Evolutionary conservation across 2,797 vertebrate genomes (phyloP), one percentile per base, ranked within the genome.

Genomic region (Cuculus canorus): DNA sequence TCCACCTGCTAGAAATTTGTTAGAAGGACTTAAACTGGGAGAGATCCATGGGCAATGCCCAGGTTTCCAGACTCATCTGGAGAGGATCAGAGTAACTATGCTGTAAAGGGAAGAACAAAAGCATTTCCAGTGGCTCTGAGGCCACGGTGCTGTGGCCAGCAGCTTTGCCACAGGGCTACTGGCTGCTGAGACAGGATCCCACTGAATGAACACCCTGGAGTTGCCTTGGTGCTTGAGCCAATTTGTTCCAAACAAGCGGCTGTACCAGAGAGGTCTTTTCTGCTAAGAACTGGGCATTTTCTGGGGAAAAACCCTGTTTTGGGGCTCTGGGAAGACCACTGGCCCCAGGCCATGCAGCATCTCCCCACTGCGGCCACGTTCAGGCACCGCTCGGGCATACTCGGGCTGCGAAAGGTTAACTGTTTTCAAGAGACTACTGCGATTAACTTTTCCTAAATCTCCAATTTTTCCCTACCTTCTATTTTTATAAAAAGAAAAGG

Each of bases 381-480:
- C 17, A 0, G n/a, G 81, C 4, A 6, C 18, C 23, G 63, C 90
- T 66, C 47, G 17, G 68, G 72, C 56, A 43, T 3, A 0, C 84
- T 68, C 9, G 13, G 93, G 88, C 86, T 70, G 61, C 0, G 35
- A 82, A 65, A n/a, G 81, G 93, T 95, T 92, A 78, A 73, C 13
- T 57, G 88, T 77, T 97, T 93, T 87, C 89, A 30, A 23, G 47
- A 6, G 5, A 94, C 71, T 85, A 73, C 85, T 23, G 37, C 4
- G 91, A 88, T 89, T 88, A 70, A 96, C 24, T 96, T 93, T 90
- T 52, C 86, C 53, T 78, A 95, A 90, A 96, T 95, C 95, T 76
- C 89, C 71, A 35, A 17, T 82, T 88, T 86, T 86, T 96, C 83
- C 80, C 63, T 85, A 91, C 66, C 52, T 78, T 81, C 95, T 95